Evolutionary conservation across 2,888 invertebrate species (phyloP).

Genomic region (Ichneumoninae sp.): DNA sequence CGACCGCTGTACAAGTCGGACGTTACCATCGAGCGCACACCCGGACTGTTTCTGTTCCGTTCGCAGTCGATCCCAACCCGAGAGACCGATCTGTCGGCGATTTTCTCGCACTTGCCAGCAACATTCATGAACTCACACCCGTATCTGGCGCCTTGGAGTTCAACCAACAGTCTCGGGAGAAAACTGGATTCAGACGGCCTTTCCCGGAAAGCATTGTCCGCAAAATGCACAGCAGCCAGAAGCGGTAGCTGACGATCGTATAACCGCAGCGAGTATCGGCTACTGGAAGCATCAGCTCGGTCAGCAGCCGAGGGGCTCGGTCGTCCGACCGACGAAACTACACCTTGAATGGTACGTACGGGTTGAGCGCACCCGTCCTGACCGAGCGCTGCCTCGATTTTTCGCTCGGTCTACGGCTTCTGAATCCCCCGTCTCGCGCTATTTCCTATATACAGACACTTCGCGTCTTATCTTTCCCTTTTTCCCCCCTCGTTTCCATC

Average conservation of each 20-base stretch:
- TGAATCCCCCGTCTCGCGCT: background rate
- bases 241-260: slow-evolving; percentile 7
- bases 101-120: slow-evolving; percentile 3
- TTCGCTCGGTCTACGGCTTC: slow-evolving; percentile 17
- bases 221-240: slow-evolving; percentile 64
- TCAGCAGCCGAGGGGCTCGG: slow-evolving; percentile 37
- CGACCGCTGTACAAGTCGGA: slow-evolving; percentile 40
- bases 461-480: background rate
- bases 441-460: background rate
- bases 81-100: background rate
- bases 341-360: slow-evolving; percentile 35
- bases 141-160: slow-evolving; percentile 38
- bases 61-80: slow-evolving; percentile 19
- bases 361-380: background rate
- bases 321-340: slow-evolving; percentile 62
- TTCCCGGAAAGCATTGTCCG: slow-evolving; percentile 72
- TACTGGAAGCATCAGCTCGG: slow-evolving; percentile 39
- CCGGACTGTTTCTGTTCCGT: slow-evolving; percentile 6
- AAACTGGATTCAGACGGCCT: slow-evolving; percentile 73
- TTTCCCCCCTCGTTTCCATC: background rate
- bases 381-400: slow-evolving; percentile 22
- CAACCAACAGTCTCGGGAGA: slow-evolving; percentile 64
- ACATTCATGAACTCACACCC: slow-evolving; percentile 34
- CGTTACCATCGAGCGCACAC: slow-evolving; percentile 5
- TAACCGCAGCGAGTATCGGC: slow-evolving; percentile 2